Conservation (phyloP, 2,113 vertebrate species). For the Pelusios castaneus region DNA sequence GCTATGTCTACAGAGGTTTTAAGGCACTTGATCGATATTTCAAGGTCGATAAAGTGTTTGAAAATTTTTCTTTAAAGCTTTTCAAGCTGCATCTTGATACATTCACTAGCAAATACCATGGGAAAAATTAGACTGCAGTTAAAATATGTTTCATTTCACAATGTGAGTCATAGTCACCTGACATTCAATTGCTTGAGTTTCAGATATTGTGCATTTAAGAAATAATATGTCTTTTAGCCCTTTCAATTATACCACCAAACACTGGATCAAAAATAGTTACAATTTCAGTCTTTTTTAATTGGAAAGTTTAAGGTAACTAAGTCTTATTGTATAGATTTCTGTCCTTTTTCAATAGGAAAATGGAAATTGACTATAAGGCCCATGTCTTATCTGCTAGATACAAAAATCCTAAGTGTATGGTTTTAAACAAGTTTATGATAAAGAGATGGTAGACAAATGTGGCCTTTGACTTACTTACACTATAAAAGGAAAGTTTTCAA, state of each 20-base stretch:
- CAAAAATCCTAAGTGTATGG: slow-evolving; percentile 42
- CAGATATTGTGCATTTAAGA: slow-evolving; percentile 55
- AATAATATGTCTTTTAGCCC: slow-evolving; percentile 49
- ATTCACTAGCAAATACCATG: slow-evolving; percentile 73
- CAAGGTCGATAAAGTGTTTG: slow-evolving; percentile 73
- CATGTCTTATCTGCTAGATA: slow-evolving; percentile 26
- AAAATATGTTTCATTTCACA: slow-evolving; percentile 46
- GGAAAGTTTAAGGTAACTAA: slow-evolving; percentile 3
- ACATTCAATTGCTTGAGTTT: slow-evolving; percentile 67
- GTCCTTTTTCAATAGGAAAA: background rate
- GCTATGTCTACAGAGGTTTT: slow-evolving; percentile 93
- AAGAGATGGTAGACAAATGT: slow-evolving; percentile 55
- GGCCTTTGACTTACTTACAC: slow-evolving; percentile 51
- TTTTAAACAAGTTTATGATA: slow-evolving; percentile 18
- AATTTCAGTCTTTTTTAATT: slow-evolving; percentile 12
- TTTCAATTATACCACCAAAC: slow-evolving; percentile 50
- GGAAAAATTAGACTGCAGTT: slow-evolving; percentile 62
- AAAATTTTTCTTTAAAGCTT: slow-evolving; percentile 76
- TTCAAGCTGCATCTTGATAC: slow-evolving; percentile 70
- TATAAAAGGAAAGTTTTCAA: background rate
- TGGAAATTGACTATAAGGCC: slow-evolving; percentile 23
- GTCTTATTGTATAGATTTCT: background rate
- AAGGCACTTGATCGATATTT: slow-evolving; percentile 92
- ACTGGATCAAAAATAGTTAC: background rate
- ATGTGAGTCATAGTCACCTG: slow-evolving; percentile 34